phyloP scores from a whole-genome alignment of 1,140 invertebrate genomes.

The Hyles vespertilio region DNA sequence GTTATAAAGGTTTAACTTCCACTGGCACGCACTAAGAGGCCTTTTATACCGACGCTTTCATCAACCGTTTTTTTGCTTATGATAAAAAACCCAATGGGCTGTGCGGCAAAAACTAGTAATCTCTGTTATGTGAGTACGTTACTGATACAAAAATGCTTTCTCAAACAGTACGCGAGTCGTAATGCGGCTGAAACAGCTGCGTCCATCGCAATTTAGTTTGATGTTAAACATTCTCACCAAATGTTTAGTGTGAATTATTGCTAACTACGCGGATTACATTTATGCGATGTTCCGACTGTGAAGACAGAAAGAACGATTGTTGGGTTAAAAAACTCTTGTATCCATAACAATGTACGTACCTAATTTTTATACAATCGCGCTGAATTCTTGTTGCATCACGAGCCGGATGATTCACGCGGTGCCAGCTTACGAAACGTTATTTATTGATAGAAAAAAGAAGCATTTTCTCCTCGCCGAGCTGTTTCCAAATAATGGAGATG shows the following conservation, averaged over 20 bases:
- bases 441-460: conserved; percentile 15
- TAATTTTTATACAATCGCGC: conserved; percentile 2
- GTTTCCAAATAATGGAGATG: conserved; percentile 19
- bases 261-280: conserved; percentile 8
- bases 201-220: conserved; percentile 9
- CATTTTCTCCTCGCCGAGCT: conserved; percentile 6
- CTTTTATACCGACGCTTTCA: too few relatives aligned
- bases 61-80: too few relatives aligned
- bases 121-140: background rate
- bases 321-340: conserved; percentile 2
- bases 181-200: conserved; percentile 10
- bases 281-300: conserved; percentile 3
- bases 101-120: too few relatives aligned
- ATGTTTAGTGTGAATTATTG: conserved; percentile 11
- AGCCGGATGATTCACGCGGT: conserved; percentile 12
- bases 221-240: conserved; percentile 10
- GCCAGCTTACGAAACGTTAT: conserved; percentile 13
- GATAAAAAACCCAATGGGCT: too few relatives aligned
- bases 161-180: conserved; percentile 2
- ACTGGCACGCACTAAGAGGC: too few relatives aligned
- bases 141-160: too few relatives aligned
- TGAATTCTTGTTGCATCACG: conserved; percentile 8
- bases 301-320: background rate
- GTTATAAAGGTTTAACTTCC: too few relatives aligned
- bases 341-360: conserved; percentile 5